Conservation (phyloP, 1,140 invertebrate species). For the Zaprionus capensis region DNA sequence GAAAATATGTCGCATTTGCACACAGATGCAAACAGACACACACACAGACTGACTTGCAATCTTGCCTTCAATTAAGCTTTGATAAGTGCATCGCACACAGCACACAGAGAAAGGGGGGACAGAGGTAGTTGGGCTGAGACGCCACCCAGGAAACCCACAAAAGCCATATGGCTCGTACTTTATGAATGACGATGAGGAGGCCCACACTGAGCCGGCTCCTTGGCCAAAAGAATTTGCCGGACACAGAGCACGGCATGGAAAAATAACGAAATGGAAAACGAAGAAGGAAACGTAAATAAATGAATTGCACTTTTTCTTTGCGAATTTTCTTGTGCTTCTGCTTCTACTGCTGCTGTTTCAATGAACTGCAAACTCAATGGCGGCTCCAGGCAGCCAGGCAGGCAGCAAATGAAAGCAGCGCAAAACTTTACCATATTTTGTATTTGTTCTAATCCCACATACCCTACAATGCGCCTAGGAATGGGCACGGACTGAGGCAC, state of each 20-base stretch:
- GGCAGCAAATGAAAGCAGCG: constrained; percentile 32
- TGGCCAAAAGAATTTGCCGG: constrained; percentile 57
- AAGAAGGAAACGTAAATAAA: constrained; percentile 82
- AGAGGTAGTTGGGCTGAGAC: constrained; percentile 25
- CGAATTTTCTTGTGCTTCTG: constrained; percentile 65
- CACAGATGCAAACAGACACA: constrained; percentile 17
- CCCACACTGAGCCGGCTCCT: constrained; percentile 48
- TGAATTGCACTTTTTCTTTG: constrained; percentile 82
- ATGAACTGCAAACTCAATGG: constrained; percentile 75
- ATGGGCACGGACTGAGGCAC: constrained; percentile 27
- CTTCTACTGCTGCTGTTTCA: constrained; percentile 49
- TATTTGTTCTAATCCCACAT: constrained; percentile 76
- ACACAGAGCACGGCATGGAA: constrained; percentile 45
- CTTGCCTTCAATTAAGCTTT: constrained; percentile 84
- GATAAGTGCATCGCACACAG: constrained; percentile 80
- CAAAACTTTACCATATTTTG: constrained; percentile 75
- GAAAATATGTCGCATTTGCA: constrained; percentile 80
- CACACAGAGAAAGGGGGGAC: constrained; percentile 17
- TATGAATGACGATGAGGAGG: constrained; percentile 66
- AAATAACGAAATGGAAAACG: constrained; percentile 15
- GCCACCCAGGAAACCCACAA: constrained; percentile 55
- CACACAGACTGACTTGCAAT: constrained; percentile 60
- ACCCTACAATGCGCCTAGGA: constrained; percentile 28
- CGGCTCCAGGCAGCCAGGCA: constrained; percentile 12
- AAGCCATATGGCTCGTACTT: constrained; percentile 54